Evolutionary conservation across 1,140 invertebrate genomes (phyloP), one percentile per base, ranked within the genome.

Genomic region (Mesaphorura yosii): DNA sequence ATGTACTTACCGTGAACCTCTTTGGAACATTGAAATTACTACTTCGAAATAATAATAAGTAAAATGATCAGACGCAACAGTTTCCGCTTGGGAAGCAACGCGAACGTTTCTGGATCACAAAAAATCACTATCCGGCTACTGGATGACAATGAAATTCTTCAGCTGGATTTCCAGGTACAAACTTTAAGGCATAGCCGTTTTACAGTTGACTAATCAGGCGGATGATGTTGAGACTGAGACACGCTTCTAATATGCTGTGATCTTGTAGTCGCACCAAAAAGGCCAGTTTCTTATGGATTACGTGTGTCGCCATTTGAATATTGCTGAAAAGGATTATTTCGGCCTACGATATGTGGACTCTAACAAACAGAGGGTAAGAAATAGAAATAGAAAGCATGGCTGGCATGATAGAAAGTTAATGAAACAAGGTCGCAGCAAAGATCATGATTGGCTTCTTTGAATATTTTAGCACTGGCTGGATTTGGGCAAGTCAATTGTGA

Each of bases 281-380:
- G 93, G 92, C 52, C 88, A 88, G 69, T 87, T 83, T 71, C 76
- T 98, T 48, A 72, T 97, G 65, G 91, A 96, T 67, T 83, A 88
- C 76, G 85, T 95, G 50, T 96, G 91, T 70, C 81, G 86, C 63
- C 85, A 92, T 67, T 75, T 97, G 52, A 90, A 94, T 73, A 80
- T 97, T 58, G 78, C 88, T 55, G 93, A 97, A 73, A 93, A 88
- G 64, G 93, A 97, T 73, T 97, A 97, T 72, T 96, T 97, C 73
- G 93, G 93, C 7, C 77, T 98, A 23, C 78, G 91, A 55, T 97
- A 88, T 81, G 88, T 94, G 28, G 92, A 97, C 73, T 71, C 79
- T 27, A 80, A 82, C 62, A 91, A 91, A 64, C 90, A 96, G 72
- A 80, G 92, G 75, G 92, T 90, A 74, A 79, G 75, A 67, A 45